Conservation (phyloP, 2,888 invertebrate species). For the Arrhopalites spinosus region DNA sequence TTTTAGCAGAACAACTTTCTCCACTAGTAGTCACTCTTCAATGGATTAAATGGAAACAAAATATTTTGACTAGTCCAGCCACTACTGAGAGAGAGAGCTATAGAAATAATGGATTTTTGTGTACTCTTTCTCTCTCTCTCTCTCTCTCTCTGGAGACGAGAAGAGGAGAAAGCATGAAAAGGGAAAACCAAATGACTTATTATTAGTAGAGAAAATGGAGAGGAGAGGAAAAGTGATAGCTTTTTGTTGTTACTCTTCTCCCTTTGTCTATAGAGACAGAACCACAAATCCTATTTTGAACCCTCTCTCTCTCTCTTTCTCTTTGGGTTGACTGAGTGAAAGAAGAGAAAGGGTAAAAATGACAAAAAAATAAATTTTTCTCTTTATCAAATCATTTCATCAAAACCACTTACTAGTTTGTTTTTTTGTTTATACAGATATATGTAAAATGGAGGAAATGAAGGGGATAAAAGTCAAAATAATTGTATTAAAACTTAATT, state of each 20-base stretch:
- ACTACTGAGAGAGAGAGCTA: not conserved
- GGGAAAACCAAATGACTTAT: not conserved
- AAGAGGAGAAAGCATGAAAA: not conserved
- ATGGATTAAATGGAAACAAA: too few species aligned
- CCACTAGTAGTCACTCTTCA: too few species aligned
- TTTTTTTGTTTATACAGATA: not conserved
- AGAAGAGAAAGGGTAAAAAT: not conserved
- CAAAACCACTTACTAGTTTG: not conserved
- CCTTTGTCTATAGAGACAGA: too few species aligned
- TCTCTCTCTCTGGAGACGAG: not conserved
- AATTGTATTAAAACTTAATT: too few species aligned
- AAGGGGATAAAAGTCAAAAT: too few species aligned
- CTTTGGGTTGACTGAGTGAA: not conserved
- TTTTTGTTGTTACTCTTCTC: too few species aligned
- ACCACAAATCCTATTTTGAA: too few species aligned
- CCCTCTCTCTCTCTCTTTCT: not conserved
- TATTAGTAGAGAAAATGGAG: not conserved
- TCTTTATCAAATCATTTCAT: too few species aligned
- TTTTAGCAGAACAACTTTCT: too few species aligned
- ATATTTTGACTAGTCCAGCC: not conserved
- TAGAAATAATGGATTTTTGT: not conserved
- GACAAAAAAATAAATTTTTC: not conserved
- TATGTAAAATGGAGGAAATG: too few species aligned
- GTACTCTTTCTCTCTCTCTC: not conserved
- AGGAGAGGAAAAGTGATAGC: slow-evolving; percentile 2